Base-by-base conservation (phyloP, 2,888 invertebrate species). In the Hirtodrosophila alboralis region DNA sequence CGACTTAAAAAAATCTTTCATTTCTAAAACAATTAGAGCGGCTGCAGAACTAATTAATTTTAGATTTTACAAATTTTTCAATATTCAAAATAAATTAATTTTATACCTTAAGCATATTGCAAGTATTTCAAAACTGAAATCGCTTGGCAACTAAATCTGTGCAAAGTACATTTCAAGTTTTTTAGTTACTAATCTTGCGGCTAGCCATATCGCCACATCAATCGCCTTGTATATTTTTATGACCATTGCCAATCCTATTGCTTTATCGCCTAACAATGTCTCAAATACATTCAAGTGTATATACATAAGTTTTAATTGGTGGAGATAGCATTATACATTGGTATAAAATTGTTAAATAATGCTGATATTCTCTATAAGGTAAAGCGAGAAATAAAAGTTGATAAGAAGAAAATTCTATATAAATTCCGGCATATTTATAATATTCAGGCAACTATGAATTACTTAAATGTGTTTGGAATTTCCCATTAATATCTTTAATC, bases 141-240 rank as follows among this genome's bases (percentile, higher is more conserved):
- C 26, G 8, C 18, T 38, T 43, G 33, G 7, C 38, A 45, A n/a
- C 34, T 4, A 45, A 66, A 41, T 49, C 31, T 21, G 8, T 9
- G 2, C 8, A 12, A 23, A 23, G 21, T 26, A 12, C 2, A 21
- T 21, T 21, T 1, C 0, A n/a, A n/a, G n/a, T 28, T 16, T 27
- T n/a, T 6, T 23, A 8, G 0, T 31, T 6, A 8, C 36, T 48
- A 51, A 69, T 64, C 54, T 54, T 7, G 12, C 9, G 47, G 13
- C 23, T 21, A 33, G 38, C 43, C 54, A 23, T 71, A 48, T 69
- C 43, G 49, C 38, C n/a, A 8, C 13, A 51, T 23, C 36, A 56
- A 60, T 56, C 18, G 18, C 36, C 41, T 36, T 16, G 47, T 52
- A 5, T 64, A 64, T 64, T 70, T 71, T 65, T 52, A 10, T n/a